Evolutionary conservation across 2,797 vertebrate genomes (phyloP).

Genomic region (Myotis daubentonii): DNA sequence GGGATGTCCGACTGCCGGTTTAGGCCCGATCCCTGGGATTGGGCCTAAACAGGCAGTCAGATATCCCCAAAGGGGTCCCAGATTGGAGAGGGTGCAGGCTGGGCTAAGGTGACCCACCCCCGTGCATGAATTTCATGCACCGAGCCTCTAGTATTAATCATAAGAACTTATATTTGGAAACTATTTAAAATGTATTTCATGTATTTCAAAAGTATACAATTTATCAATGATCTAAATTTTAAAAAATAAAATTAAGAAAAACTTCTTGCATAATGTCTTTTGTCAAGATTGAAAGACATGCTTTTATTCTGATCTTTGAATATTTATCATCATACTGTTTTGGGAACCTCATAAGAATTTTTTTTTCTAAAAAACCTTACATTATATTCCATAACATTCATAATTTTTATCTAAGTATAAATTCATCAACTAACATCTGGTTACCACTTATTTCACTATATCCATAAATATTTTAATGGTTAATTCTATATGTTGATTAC

Average conservation of each 20-base stretch:
- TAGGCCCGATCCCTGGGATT: no score
- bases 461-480: neutral
- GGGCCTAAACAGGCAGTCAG: no score
- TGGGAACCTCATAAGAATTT: neutral
- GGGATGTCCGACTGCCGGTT: no score
- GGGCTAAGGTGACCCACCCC: no score
- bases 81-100: no score
- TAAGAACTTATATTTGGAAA: neutral
- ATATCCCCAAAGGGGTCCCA: no score
- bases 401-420: slow-evolving; percentile 18
- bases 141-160: neutral
- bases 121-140: no score
- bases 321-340: neutral
- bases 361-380: neutral
- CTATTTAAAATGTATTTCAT: slow-evolving; percentile 16
- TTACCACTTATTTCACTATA: neutral
- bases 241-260: neutral
- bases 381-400: neutral
- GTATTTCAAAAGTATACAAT: neutral
- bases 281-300: neutral
- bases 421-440: slow-evolving; percentile 1
- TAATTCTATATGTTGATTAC: neutral
- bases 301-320: neutral
- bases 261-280: neutral
- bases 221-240: neutral